These are phyloP conservation scores for Eristalis arbustorum DNA, from an alignment of 2,888 invertebrate genomes.

Conservation along the genomic window DNA sequence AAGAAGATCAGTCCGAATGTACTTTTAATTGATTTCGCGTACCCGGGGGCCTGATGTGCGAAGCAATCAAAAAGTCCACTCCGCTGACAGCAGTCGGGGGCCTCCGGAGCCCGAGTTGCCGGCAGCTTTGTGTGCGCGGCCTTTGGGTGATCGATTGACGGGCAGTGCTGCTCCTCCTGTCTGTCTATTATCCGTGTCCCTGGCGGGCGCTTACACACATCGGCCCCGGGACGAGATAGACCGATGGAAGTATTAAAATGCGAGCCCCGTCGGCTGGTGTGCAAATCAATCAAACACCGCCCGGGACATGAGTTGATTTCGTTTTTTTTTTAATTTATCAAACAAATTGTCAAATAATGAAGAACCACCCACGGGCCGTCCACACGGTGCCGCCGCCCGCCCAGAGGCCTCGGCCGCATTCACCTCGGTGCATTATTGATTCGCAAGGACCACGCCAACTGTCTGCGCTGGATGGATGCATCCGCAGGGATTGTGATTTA, in stretches of 20 bases:
- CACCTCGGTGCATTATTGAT: slow-evolving; percentile 43
- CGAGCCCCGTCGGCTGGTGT: slow-evolving; percentile 21
- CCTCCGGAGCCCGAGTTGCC: not conserved
- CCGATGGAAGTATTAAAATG: slow-evolving; percentile 64
- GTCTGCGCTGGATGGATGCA: slow-evolving; percentile 46
- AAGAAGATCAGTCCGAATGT: slow-evolving; percentile 12
- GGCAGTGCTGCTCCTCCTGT: not conserved
- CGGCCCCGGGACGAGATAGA: slow-evolving; percentile 9
- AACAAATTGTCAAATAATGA: slow-evolving; percentile 67
- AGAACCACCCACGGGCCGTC: not conserved
- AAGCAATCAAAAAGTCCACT: slow-evolving; percentile 32
- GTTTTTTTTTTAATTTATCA: slow-evolving; percentile 68
- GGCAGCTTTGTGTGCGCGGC: too few relatives aligned
- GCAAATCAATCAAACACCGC: slow-evolving; percentile 65
- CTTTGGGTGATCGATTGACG: slow-evolving; percentile 19
- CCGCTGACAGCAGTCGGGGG: slow-evolving; percentile 7
- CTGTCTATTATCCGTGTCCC: slow-evolving; percentile 39
- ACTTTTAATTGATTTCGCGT: slow-evolving; percentile 51
- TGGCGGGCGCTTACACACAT: slow-evolving; percentile 17
- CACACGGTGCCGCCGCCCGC: not conserved
- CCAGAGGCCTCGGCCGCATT: not conserved
- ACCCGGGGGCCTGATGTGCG: slow-evolving; percentile 34
- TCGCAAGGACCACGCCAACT: slow-evolving; percentile 23
- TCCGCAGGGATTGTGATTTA: slow-evolving; percentile 56
- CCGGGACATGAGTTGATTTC: slow-evolving; percentile 47